A percentile compares a stretch with the other conserved stretches of the same genome.
These are phyloP conservation scores for Geopemphigus sp. DNA, from an alignment of 1,140 invertebrate genomes.

Conservation along the genomic window DNA sequence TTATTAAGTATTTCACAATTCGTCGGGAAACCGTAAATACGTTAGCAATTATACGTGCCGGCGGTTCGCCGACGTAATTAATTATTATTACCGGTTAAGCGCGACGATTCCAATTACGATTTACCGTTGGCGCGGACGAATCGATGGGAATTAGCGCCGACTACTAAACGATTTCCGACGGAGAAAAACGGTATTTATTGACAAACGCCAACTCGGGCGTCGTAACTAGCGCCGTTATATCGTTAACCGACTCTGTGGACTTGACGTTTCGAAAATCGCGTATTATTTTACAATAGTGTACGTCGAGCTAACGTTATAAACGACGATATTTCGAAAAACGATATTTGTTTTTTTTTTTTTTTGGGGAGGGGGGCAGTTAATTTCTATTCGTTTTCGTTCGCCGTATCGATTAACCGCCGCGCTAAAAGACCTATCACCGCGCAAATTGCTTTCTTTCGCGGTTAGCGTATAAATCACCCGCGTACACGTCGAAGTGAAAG, in stretches of 20 bases:
- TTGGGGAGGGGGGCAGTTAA: too few species aligned
- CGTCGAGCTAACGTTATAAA: too few species aligned
- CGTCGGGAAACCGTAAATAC: neutral
- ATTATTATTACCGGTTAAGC: too few species aligned
- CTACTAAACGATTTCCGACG: neutral
- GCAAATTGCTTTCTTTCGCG: constrained; percentile 27
- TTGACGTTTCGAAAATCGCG: too few species aligned
- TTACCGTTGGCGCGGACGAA: neutral
- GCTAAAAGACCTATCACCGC: neutral
- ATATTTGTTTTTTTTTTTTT: too few species aligned
- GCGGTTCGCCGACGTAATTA: neutral
- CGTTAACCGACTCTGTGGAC: too few species aligned
- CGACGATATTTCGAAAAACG: too few species aligned
- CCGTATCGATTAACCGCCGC: neutral
- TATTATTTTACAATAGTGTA: too few species aligned
- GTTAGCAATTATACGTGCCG: neutral
- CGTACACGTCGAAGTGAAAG: constrained; percentile 32
- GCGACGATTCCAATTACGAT: neutral
- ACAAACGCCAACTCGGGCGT: too few species aligned
- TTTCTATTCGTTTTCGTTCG: neutral
- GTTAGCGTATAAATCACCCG: constrained; percentile 11
- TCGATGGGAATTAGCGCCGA: neutral
- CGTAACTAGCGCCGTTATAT: too few species aligned
- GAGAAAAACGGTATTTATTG: neutral
- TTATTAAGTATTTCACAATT: neutral